phyloP scores from a whole-genome alignment of 2,113 vertebrate genomes.

The Fregetta grallaria region DNA sequence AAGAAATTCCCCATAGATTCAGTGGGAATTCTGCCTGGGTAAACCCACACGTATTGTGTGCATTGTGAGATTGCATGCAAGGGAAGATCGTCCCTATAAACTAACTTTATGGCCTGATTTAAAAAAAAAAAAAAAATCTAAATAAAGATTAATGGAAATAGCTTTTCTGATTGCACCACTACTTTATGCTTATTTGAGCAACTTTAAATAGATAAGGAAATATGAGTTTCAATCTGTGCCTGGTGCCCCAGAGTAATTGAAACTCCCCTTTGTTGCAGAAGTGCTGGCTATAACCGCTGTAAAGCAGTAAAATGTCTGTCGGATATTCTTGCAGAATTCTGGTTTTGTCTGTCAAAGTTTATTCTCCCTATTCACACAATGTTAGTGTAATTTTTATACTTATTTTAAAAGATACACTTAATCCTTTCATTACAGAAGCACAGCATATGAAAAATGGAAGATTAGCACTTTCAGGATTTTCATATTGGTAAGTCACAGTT shows the following conservation, averaged over 20 bases:
- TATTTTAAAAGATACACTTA: neutral
- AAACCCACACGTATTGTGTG: constrained; percentile 51
- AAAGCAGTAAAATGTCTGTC: neutral
- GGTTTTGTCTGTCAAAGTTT: constrained; percentile 15
- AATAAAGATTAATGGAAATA: constrained; percentile 63
- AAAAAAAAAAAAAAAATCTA: neutral
- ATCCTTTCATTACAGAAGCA: neutral
- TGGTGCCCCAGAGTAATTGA: constrained; percentile 57
- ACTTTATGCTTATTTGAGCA: constrained; percentile 63
- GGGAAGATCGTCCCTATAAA: constrained; percentile 6
- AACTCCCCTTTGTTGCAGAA: constrained; percentile 62
- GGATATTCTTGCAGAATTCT: constrained; percentile 18
- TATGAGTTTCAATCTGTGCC: constrained; percentile 59
- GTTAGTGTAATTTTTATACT: neutral
- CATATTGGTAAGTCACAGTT: neutral
- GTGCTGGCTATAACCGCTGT: constrained; percentile 25
- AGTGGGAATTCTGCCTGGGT: constrained; percentile 57
- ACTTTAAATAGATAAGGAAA: constrained; percentile 64
- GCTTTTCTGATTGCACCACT: constrained; percentile 50
- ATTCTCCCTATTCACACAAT: neutral
- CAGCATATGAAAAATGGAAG: neutral
- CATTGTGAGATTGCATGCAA: neutral
- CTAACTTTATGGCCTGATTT: neutral
- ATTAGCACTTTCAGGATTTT: neutral
- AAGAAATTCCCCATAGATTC: constrained; percentile 21